A percentile compares a stretch with the other conserved stretches of the same genome.
These are phyloP conservation scores for Machimus rusticus DNA, from an alignment of 2,888 invertebrate genomes.

Conservation along the genomic window DNA sequence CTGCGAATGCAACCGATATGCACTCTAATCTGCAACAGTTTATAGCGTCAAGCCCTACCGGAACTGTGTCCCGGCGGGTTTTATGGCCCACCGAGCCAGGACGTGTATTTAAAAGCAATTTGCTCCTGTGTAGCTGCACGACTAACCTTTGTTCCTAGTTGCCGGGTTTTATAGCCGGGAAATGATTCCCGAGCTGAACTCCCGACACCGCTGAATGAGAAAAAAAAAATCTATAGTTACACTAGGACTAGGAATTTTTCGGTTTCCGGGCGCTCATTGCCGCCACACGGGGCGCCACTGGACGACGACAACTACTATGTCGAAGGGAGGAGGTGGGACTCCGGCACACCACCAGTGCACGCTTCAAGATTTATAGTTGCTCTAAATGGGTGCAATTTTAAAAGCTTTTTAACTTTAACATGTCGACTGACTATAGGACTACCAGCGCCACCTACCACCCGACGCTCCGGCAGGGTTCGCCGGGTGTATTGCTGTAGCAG, in stretches of 20 bases:
- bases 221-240: not conserved
- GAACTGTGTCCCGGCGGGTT: not conserved
- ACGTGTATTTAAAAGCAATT: constrained; percentile 26
- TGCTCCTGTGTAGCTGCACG: constrained; percentile 5
- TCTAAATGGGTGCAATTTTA: constrained; percentile 33
- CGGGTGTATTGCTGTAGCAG: not conserved
- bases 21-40: not conserved
- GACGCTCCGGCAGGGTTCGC: not conserved
- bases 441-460: not conserved
- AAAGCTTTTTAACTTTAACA: constrained; percentile 23
- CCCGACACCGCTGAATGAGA: not conserved
- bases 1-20: not conserved
- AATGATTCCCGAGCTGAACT: not conserved
- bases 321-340: not conserved
- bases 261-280: not conserved
- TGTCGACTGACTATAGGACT: constrained; percentile 4
- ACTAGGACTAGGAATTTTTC: not conserved
- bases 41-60: not conserved
- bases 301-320: not conserved
- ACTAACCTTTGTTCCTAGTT: constrained; percentile 11
- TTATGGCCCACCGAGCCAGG: not conserved
- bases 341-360: not conserved
- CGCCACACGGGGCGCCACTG: not conserved
- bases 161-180: constrained; percentile 1
- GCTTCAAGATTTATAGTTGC: constrained; percentile 35